Base-by-base conservation (phyloP, 1,140 invertebrate species). In the Calephelis virginiensis region DNA sequence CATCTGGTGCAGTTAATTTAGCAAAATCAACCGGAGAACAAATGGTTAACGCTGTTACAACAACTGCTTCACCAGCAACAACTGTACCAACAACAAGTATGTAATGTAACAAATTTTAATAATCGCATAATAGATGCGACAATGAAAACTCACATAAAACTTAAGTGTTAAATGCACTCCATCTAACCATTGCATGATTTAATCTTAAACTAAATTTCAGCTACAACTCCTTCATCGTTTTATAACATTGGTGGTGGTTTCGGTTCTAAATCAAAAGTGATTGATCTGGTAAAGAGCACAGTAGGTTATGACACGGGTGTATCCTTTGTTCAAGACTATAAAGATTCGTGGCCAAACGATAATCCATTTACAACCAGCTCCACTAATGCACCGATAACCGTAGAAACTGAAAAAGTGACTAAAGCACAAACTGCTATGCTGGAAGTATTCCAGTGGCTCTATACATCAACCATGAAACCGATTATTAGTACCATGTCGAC, bases 381-480 rank as follows among this genome's bases (percentile, higher is more conserved):
- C 60, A 87, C 89, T 69, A 77, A 85, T 70, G 74, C 87, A 63
- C 83, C 90, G 64, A 70, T 90, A 56, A 87, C 86, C 9, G 86
- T 86, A 49, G 79, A 87, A 43, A 75, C 84, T 28, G 83, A 91
- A 61, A 85, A 90, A 85, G 83, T 80, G 68, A 88, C 89, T 48
- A 83, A 80, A 72, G 81, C 86, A 50, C 86, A 87, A 67, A 92
- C 92, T 65, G 89, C 89, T 68, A 90, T 92, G 83, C 91, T 91
- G 81, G 92, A 93, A 75, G 91, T 93, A 64, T 87, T 88, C 75
- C 85, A 91, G 75, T 91, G 88, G 87, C 78, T 91, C 43, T 90
- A 83, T 71, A 77, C 89, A 47, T 85, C 90, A 53, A 91, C 91
- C 64, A 76, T 92, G 73, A 90, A 86, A 88, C 86, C 90, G 10